Evolutionary conservation across 2,888 invertebrate species (phyloP).

Genomic region (Drosophila limbata): DNA sequence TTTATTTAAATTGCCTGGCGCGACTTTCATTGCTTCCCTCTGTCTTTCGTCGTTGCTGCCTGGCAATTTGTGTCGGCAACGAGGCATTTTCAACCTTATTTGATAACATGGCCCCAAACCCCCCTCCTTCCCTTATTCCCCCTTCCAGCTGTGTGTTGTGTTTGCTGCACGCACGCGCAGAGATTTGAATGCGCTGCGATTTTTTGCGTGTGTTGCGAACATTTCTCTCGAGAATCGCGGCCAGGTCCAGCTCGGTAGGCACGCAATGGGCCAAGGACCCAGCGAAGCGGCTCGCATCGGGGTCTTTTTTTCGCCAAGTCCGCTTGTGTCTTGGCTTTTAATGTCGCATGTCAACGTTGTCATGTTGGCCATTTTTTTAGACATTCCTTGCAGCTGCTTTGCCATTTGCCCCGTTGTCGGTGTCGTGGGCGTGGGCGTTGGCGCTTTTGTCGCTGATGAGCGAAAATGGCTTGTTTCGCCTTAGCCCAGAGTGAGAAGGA

Average conservation of each 20-base stretch:
- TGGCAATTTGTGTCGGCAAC: conserved; percentile 59
- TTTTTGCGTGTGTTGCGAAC: conserved; percentile 73
- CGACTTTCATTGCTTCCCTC: conserved; percentile 45
- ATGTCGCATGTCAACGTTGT: conserved; percentile 80
- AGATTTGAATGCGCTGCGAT: conserved; percentile 76
- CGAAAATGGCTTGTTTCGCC: conserved; percentile 64
- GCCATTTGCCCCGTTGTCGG: conserved; percentile 3
- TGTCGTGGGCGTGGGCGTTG: conserved; percentile 63
- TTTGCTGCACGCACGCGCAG: conserved; percentile 69
- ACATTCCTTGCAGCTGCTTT: conserved; percentile 23
- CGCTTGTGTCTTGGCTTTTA: conserved; percentile 55
- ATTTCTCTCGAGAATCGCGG: conserved; percentile 62
- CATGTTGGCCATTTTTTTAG: conserved; percentile 72
- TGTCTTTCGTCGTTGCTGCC: background rate
- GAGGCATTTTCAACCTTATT: conserved; percentile 62
- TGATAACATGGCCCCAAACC: conserved; percentile 67
- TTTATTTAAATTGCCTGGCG: conserved; percentile 84
- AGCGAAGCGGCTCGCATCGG: conserved; percentile 9
- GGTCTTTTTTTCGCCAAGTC: background rate
- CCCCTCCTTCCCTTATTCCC: background rate
- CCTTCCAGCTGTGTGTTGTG: background rate
- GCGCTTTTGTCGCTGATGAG: conserved; percentile 61
- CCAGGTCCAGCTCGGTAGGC: conserved; percentile 39
- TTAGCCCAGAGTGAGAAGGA: conserved; percentile 5
- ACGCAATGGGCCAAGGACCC: conserved; percentile 54